Base-by-base conservation (phyloP, 2,797 vertebrate genomes). In the Falco columbarius region DNA sequence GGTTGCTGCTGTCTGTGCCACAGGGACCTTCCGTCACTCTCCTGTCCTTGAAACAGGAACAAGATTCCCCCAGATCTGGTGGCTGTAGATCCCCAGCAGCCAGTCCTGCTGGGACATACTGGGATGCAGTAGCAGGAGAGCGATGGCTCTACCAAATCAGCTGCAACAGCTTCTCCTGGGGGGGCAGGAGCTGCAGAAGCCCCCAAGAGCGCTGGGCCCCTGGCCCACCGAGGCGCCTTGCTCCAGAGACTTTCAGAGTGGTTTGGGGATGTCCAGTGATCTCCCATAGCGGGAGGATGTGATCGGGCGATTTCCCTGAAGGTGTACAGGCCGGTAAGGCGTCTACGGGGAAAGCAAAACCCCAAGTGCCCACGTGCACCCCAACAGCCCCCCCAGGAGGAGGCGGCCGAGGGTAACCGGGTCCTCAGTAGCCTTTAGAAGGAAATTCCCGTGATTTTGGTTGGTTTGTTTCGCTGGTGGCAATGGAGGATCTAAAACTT, bases 311-410 rank as follows among this genome's bases (percentile, higher is more conserved):
- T 38, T n/a, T 29, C 44, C 34, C 27, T 16, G 47, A 55, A 42
- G 34, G 44, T 66, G 61, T 62, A 20, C 21, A 38, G 66, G 38
- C 14, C 63, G 42, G 5, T 7, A 62, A 55, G 9, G 21, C 40
- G 52, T 40, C 44, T 7, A 11, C 36, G 29, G 62, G 18, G 61
- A 51, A 30, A 32, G 26, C 7, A 38, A 62, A 73, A 80, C n/a
- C 24, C 0, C 16, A 7, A 1, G 40, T 18, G 16, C 10, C 34
- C 22, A 6, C 0, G 0, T 38, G 51, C 61, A 15, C 9, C 46
- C 52, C 23, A 6, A 20, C 4, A 10, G 3, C 14, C 10, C 36
- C 49, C 44, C 26, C 40, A 10, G 21, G 23, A 67, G 46, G 27
- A 72, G 23, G 15, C 7, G 22, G 23, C 61, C 0, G 1, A 49